phyloP scores from a whole-genome alignment of 92 coral and sea anemone genomes.

The Desmophyllum pertusum region DNA sequence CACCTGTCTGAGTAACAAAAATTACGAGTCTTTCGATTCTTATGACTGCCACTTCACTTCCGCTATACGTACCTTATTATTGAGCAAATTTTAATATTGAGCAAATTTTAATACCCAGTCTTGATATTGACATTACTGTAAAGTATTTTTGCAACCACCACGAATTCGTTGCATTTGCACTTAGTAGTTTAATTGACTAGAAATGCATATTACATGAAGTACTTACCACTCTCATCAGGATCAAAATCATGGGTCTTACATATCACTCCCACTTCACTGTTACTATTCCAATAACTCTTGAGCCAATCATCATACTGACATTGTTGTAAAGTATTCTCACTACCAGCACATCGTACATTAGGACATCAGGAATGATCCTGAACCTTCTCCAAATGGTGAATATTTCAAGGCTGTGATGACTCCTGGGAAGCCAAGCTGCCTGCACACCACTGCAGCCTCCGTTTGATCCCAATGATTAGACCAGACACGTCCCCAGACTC shows the following conservation, averaged over 20 bases:
- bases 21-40: no score
- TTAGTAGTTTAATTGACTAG: no score
- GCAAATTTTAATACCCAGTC: no score
- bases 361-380: conserved; percentile 27
- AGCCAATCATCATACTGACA: background rate
- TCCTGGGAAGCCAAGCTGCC: conserved; percentile 27
- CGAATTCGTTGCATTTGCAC: no score
- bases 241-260: conserved; percentile 19
- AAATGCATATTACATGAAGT: no score
- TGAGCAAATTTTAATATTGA: no score
- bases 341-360: background rate
- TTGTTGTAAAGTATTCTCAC: conserved; percentile 18
- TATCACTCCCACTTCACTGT: conserved; percentile 11
- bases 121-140: no score
- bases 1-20: no score
- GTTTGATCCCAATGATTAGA: background rate
- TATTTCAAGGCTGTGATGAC: background rate
- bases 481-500: conserved; percentile 33
- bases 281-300: background rate
- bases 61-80: no score
- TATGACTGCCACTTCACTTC: no score
- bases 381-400: conserved; percentile 10
- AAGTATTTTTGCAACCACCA: no score
- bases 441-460: conserved; percentile 28
- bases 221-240: conserved; percentile 8